These are phyloP conservation scores for Dyspetes luteomarginatus DNA, from an alignment of 2,888 invertebrate species.

Conservation along the genomic window DNA sequence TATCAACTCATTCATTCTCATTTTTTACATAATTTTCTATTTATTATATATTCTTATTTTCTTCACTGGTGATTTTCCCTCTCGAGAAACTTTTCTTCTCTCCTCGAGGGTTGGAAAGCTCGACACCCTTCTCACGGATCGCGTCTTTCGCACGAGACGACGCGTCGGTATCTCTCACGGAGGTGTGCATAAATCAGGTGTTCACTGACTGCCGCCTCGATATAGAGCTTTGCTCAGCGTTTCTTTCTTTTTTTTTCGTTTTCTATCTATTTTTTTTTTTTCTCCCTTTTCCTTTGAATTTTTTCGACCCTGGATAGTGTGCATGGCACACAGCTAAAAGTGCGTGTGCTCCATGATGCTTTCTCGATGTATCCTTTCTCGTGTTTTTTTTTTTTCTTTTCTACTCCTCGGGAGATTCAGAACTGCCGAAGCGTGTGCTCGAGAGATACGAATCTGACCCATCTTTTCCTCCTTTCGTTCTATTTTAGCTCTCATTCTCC, in stretches of 20 bases:
- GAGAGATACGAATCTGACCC: conserved; percentile 50
- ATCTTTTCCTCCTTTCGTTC: conserved; percentile 23
- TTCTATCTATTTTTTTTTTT: background rate
- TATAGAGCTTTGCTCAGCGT: conserved; percentile 27
- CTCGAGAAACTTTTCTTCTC: background rate
- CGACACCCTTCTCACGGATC: conserved; percentile 14
- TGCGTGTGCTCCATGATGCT: conserved; percentile 34
- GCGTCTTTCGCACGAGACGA: background rate
- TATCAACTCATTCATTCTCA: too few species aligned
- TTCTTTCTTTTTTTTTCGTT: conserved; percentile 24
- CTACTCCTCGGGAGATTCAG: background rate
- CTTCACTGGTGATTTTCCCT: background rate
- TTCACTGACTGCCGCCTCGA: conserved; percentile 34
- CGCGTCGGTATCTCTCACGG: conserved; percentile 1
- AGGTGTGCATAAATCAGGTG: conserved; percentile 48
- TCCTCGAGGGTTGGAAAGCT: conserved; percentile 15
- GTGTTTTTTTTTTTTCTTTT: conserved; percentile 5
- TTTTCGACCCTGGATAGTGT: conserved; percentile 15
- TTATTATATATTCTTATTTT: conserved; percentile 39
- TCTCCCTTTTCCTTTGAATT: background rate
- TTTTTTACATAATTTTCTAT: too few species aligned
- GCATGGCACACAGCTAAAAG: background rate
- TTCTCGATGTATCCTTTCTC: conserved; percentile 33
- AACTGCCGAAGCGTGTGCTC: conserved; percentile 36
- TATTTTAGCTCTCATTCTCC: background rate